Conservation (phyloP, 2,888 invertebrate species). For the Serrognathus titanus region DNA sequence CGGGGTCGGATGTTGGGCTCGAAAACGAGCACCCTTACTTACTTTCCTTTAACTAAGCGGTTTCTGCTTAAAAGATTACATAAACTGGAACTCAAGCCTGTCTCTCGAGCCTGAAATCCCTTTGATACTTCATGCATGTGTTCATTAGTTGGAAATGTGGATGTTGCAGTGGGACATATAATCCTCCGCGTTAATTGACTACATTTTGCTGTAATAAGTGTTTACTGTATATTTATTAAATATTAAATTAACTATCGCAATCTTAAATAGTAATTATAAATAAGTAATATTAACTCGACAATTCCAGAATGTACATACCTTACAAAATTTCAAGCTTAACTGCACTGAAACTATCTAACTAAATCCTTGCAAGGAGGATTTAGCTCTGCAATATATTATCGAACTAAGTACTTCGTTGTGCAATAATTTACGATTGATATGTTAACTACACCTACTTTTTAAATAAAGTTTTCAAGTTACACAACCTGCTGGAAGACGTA, state of each 20-base stretch:
- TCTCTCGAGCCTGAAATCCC: neutral
- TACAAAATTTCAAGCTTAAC: neutral
- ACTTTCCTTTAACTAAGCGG: neutral
- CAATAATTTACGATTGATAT: neutral
- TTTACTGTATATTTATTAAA: no score
- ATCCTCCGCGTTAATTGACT: no score
- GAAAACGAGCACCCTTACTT: neutral
- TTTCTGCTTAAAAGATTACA: no score
- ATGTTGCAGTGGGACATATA: no score
- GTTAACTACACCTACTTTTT: neutral
- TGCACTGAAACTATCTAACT: neutral
- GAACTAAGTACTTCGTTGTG: no score
- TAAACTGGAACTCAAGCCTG: neutral
- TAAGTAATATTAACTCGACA: no score
- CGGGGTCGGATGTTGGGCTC: neutral
- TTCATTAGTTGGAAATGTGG: neutral
- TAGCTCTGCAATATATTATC: no score
- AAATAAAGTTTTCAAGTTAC: neutral
- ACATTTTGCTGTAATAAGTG: no score
- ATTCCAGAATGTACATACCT: no score
- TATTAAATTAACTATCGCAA: no score
- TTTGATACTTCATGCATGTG: neutral
- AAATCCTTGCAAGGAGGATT: neutral
- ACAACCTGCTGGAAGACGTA: constrained; percentile 26
- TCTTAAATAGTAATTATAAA: no score